Evolutionary conservation across 2,797 vertebrate species (phyloP).

Genomic region (Menidia menidia): DNA sequence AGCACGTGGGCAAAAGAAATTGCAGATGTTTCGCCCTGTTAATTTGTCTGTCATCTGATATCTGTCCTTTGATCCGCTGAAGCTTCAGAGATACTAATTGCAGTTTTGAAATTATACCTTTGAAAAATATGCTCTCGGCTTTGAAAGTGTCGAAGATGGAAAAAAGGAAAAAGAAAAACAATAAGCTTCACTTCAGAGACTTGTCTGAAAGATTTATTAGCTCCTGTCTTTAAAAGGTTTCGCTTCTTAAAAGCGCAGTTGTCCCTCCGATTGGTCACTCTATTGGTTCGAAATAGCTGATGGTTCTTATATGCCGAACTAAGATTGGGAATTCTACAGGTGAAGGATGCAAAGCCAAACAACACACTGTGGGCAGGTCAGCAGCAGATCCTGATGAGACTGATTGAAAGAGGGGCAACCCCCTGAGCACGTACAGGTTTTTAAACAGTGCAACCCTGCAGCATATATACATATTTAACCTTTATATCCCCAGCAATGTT

Average conservation of each 20-base stretch:
- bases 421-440: background rate
- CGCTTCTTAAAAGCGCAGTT: background rate
- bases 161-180: too few species aligned
- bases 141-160: slow-evolving; percentile 15
- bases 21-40: too few species aligned
- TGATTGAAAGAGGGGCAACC: background rate
- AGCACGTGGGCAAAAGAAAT: slow-evolving; percentile 9
- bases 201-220: background rate
- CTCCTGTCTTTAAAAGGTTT: background rate
- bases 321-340: background rate
- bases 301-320: background rate
- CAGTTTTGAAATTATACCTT: too few species aligned
- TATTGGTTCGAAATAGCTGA: background rate
- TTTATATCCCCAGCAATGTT: background rate
- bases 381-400: background rate
- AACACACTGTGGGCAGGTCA: background rate
- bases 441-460: background rate
- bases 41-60: too few species aligned
- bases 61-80: too few species aligned
- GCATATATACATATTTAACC: background rate
- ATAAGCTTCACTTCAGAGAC: background rate
- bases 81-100: too few species aligned
- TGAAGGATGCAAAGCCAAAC: background rate
- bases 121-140: slow-evolving; percentile 6
- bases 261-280: background rate